These are phyloP conservation scores for Amphipyra tragopoginis DNA, from an alignment of 2,888 invertebrate genomes.

Conservation along the genomic window DNA sequence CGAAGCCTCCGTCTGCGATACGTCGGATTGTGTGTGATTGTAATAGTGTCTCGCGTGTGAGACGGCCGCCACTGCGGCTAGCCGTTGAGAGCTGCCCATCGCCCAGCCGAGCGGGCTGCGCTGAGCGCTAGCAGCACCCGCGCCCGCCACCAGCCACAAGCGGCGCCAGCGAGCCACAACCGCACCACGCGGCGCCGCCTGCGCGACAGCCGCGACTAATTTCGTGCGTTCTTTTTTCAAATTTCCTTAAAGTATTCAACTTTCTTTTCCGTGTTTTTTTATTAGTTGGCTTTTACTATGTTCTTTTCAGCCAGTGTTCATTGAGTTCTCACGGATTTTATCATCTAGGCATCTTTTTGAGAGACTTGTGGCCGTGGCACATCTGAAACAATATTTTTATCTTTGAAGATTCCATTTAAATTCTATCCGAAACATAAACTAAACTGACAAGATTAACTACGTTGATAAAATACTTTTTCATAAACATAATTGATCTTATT, in stretches of 20 bases:
- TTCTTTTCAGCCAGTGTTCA: constrained; percentile 58
- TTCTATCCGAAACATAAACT: neutral
- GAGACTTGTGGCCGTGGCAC: constrained; percentile 4
- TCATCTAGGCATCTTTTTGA: constrained; percentile 37
- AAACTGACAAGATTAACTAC: constrained; percentile 18
- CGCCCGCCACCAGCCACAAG: constrained; percentile 80
- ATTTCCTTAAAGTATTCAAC: constrained; percentile 21
- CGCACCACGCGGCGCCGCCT: constrained; percentile 75
- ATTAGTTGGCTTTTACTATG: constrained; percentile 32
- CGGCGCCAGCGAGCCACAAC: constrained; percentile 83
- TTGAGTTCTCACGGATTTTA: constrained; percentile 27
- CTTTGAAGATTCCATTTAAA: constrained; percentile 8
- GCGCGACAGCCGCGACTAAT: constrained; percentile 74
- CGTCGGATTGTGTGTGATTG: constrained; percentile 85
- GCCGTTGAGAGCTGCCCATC: constrained; percentile 92
- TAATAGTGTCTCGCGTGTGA: constrained; percentile 83
- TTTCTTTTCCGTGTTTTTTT: constrained; percentile 42
- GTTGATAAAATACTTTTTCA: neutral
- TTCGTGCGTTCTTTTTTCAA: constrained; percentile 54
- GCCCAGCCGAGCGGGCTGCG: constrained; percentile 89
- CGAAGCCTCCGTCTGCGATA: constrained; percentile 75
- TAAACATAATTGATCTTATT: too few relatives aligned
- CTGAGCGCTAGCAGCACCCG: constrained; percentile 80
- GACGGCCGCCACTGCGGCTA: constrained; percentile 90
- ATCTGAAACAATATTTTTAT: constrained; percentile 53